Evolutionary conservation across 2,113 vertebrate genomes (phyloP).

Genomic region (Ciconia maguari): DNA sequence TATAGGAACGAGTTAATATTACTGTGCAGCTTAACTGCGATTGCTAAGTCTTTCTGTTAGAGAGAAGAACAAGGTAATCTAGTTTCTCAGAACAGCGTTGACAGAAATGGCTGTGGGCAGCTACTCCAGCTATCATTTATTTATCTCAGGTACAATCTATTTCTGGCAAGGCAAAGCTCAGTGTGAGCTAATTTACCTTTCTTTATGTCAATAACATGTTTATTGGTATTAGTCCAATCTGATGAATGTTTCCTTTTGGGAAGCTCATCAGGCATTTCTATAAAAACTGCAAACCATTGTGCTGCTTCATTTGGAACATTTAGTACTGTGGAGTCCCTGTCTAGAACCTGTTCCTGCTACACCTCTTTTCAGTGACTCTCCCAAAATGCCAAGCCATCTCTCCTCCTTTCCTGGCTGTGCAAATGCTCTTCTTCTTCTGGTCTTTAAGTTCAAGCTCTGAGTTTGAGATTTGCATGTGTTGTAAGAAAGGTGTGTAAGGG

Average conservation of each 20-base stretch:
- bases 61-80: not conserved
- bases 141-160: not conserved
- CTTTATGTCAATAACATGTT: not conserved
- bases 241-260: not conserved
- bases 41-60: not conserved
- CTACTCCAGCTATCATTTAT: not conserved
- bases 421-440: not conserved
- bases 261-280: not conserved
- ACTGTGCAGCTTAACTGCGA: not conserved
- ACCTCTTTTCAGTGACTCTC: not conserved
- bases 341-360: not conserved
- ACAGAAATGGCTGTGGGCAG: not conserved
- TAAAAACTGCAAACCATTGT: conserved; percentile 21
- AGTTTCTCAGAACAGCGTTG: not conserved
- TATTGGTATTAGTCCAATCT: not conserved
- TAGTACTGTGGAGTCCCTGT: not conserved
- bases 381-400: not conserved
- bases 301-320: conserved; percentile 21
- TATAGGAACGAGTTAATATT: fast-evolving
- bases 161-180: not conserved
- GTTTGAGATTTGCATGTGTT: not conserved
- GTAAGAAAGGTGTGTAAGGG: not conserved
- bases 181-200: not conserved
- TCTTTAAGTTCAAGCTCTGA: not conserved
- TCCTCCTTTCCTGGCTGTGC: not conserved